Evolutionary conservation across 2,888 invertebrate genomes (phyloP).

Genomic region (Ypsolopha sequella): DNA sequence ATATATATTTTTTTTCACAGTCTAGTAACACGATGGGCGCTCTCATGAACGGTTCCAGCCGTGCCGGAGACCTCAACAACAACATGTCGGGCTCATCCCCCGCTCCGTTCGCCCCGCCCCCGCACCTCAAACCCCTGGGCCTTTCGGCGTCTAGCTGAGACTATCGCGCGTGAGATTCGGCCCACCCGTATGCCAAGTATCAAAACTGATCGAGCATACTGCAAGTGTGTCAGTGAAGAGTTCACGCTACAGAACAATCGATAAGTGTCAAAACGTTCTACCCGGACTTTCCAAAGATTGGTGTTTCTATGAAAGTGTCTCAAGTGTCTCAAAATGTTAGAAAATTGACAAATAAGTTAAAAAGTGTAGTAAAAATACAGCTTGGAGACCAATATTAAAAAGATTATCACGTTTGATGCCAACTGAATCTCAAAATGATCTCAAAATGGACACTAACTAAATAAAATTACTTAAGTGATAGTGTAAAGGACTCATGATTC

Average conservation of each 20-base stretch:
- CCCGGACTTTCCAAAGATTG: neutral
- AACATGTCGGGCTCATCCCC: conserved; percentile 72
- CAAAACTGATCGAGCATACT: neutral
- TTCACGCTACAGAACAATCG: neutral
- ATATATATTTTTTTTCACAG: conserved; percentile 26
- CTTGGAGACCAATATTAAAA: too few species aligned
- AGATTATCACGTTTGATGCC: neutral
- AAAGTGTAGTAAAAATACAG: neutral
- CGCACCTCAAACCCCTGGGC: conserved; percentile 71
- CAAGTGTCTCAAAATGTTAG: neutral
- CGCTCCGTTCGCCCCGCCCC: conserved; percentile 50
- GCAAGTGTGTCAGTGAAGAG: neutral
- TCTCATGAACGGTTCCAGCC: conserved; percentile 67
- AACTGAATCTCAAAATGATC: conserved; percentile 4
- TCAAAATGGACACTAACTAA: neutral
- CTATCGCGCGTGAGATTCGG: conserved; percentile 57
- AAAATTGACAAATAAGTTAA: neutral
- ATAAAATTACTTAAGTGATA: neutral
- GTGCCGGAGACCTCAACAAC: conserved; percentile 76
- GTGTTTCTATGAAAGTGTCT: neutral
- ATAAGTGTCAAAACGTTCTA: neutral
- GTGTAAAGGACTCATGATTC: neutral
- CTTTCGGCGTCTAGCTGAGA: conserved; percentile 77
- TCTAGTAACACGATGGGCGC: conserved; percentile 53
- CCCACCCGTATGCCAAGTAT: conserved; percentile 56